These are phyloP conservation scores for Brenthis hecate DNA, from an alignment of 2,888 invertebrate species.

Conservation along the genomic window DNA sequence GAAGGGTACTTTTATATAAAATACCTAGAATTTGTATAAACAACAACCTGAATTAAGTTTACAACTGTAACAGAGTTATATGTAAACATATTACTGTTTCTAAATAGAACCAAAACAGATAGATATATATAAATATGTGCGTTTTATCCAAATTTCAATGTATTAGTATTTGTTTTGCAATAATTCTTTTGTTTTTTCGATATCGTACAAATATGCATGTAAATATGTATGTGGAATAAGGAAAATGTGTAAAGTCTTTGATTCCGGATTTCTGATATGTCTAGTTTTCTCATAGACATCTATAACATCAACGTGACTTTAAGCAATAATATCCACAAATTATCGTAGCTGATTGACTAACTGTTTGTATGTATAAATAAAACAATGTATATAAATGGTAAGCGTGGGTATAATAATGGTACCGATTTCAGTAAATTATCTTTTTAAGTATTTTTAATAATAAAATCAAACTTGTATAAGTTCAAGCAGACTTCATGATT, in stretches of 20 bases:
- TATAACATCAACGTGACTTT: conserved; percentile 12
- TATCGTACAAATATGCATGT: conserved; percentile 13
- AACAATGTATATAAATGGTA: conserved; percentile 18
- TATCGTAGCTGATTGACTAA: conserved; percentile 21
- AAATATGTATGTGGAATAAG: conserved; percentile 19
- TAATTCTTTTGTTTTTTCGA: neutral
- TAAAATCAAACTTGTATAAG: conserved; percentile 16
- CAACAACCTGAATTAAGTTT: neutral
- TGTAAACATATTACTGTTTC: neutral
- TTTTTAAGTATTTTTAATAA: conserved; percentile 22
- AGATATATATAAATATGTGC: too few species aligned
- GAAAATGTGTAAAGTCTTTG: conserved; percentile 2
- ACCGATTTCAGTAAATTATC: conserved; percentile 19
- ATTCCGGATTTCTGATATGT: conserved; percentile 15
- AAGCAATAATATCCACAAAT: conserved; percentile 23
- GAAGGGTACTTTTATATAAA: conserved; percentile 25
- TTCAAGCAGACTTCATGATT: conserved; percentile 1
- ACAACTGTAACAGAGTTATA: neutral
- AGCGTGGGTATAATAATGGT: conserved; percentile 21
- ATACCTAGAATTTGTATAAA: conserved; percentile 4
- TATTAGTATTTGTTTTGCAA: neutral
- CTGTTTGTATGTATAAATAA: conserved; percentile 17
- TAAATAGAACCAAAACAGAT: too few species aligned
- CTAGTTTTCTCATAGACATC: conserved; percentile 14
- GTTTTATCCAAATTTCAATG: too few species aligned